These are phyloP conservation scores for Drosophila chauvacae DNA, from an alignment of 1,140 invertebrate genomes.

Conservation along the genomic window DNA sequence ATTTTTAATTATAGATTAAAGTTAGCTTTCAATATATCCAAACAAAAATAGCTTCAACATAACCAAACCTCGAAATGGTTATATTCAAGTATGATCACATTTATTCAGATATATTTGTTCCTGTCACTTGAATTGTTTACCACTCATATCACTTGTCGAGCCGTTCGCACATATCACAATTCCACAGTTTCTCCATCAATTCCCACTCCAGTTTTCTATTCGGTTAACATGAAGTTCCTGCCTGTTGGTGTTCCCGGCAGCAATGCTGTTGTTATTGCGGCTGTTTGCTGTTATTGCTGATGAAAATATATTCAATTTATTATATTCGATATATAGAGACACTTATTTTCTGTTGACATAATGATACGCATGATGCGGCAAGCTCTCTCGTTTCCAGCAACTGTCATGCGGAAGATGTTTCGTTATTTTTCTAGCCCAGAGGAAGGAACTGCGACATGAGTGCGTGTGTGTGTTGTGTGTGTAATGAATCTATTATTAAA, in stretches of 20 bases:
- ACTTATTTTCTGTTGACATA: conserved; percentile 76
- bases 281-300: conserved; percentile 75
- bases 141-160: conserved; percentile 63
- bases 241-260: conserved; percentile 3
- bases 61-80: no score
- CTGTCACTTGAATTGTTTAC: conserved; percentile 57
- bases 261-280: conserved; percentile 48
- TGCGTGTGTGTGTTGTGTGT: conserved; percentile 63
- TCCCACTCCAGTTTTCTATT: conserved; percentile 42
- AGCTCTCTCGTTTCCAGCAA: conserved; percentile 30
- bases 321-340: conserved; percentile 78
- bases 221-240: conserved; percentile 73
- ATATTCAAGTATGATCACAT: conserved; percentile 1
- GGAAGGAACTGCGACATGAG: conserved; percentile 24
- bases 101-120: conserved; percentile 18
- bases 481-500: conserved; percentile 83
- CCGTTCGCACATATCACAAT: conserved; percentile 12
- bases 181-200: neutral
- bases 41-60: neutral
- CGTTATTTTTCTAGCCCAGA: conserved; percentile 56
- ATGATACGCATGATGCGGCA: conserved; percentile 62
- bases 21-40: neutral
- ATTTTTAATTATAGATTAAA: no score
- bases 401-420: conserved; percentile 53
- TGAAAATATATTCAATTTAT: conserved; percentile 83